Evolutionary conservation across 2,888 invertebrate species (phyloP), one percentile per base, ranked within the genome.

Genomic region (Pycnomerus fuliginosus): DNA sequence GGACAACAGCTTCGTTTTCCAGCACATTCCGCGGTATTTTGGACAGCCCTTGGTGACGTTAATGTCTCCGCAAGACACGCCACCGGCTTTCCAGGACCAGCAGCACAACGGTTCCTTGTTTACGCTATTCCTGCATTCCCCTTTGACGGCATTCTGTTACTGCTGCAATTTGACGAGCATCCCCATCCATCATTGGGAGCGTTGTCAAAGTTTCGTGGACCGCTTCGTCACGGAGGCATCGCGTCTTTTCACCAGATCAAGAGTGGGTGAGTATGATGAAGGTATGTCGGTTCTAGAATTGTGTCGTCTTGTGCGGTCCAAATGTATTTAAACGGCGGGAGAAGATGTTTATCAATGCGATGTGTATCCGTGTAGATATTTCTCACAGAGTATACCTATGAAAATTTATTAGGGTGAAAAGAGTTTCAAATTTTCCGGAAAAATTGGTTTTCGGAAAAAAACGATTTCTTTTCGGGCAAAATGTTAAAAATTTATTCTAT

Each of bases 51-150:
- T 96, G 54, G 87, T 96, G 50, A 85, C 93, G 52, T 80, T 97
- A 22, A 90, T 95, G 87, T 95, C 96, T 37, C 94, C 96, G 3
- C 85, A 91, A 72, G 91, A 94, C 69, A 80, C 88, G 50, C 95
- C 95, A 47, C 76, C 87, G 42, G 83, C 85, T 49, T 86, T 92
- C 69, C 86, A 87, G 75, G 90, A 89, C 74, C 83, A 85, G 60
- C 85, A 85, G 65, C 85, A 85, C 78, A 87, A 91, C 65, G 97
- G 96, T 48, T 93, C 89, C 65, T 77, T 97, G 57, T 94, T 97
- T 75, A 96, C 96, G 15, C 77, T 96, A 69, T 97, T 97, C 79
- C 84, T 97, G 59, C 94, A 96, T 75, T 89, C 90, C 65, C 96
- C 97, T 28, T 77, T 96, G 66, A 88, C 90, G 64, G 93, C 91